A percentile compares a stretch with the other conserved stretches of the same genome.
These are phyloP conservation scores for Psammodynastes pulverulentus DNA, from an alignment of 2,113 vertebrate genomes.

Conservation along the genomic window DNA sequence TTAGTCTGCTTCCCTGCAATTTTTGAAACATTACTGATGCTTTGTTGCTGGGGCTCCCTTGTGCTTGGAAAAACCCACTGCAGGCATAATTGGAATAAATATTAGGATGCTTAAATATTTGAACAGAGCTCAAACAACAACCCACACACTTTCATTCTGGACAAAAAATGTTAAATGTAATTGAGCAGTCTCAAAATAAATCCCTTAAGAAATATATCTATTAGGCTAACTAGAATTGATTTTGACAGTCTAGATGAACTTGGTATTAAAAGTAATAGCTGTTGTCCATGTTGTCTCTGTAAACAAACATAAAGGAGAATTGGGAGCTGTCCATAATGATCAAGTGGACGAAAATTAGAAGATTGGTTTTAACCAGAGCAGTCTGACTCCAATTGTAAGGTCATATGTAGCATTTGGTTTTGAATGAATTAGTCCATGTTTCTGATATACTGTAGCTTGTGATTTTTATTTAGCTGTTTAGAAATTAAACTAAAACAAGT, in stretches of 20 bases:
- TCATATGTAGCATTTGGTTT: conserved; percentile 16
- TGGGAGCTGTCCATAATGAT: neutral
- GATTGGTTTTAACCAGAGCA: neutral
- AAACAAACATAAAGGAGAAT: neutral
- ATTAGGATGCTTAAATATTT: neutral
- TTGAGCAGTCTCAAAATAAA: neutral
- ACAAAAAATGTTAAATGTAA: neutral
- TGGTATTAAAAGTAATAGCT: conserved; percentile 23
- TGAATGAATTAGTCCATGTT: conserved; percentile 6
- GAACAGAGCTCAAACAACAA: neutral
- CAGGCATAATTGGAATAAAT: neutral
- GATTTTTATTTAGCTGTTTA: conserved; percentile 12
- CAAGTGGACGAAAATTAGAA: neutral
- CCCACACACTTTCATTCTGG: neutral
- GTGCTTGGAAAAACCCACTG: neutral
- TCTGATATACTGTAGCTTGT: neutral
- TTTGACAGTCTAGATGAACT: neutral
- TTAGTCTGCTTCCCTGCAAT: neutral
- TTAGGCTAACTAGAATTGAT: neutral
- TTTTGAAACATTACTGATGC: neutral
- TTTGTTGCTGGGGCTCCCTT: neutral
- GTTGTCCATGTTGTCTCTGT: conserved; percentile 8
- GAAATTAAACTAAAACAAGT: conserved; percentile 30
- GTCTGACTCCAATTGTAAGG: conserved; percentile 22
- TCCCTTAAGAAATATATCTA: neutral